phyloP scores from a whole-genome alignment of 2,888 invertebrate genomes.

The Rhagonycha fulva region DNA sequence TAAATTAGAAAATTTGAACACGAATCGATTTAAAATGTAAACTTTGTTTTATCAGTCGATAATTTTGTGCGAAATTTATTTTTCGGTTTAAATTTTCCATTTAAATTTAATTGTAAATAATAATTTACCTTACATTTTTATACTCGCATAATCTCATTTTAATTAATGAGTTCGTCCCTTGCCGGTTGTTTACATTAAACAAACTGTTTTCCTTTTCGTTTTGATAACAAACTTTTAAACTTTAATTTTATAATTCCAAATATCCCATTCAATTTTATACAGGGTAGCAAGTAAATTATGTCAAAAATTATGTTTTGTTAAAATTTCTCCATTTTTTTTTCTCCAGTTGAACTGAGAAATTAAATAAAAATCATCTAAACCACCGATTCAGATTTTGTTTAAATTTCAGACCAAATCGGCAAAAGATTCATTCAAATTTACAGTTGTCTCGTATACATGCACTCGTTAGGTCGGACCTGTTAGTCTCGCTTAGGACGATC shows the following conservation, averaged over 20 bases:
- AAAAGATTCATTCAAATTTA: too few species aligned
- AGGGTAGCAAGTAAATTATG: not conserved
- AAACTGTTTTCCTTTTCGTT: not conserved
- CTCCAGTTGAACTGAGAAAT: too few species aligned
- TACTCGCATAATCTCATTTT: not conserved
- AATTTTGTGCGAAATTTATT: not conserved
- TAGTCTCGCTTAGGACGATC: too few species aligned
- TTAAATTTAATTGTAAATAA: not conserved
- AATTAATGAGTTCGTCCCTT: not conserved
- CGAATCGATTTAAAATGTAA: too few species aligned
- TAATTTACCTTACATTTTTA: not conserved
- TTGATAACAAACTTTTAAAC: not conserved
- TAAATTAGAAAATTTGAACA: not conserved
- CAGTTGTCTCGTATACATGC: too few species aligned
- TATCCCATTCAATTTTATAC: not conserved
- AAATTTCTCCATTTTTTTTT: too few species aligned
- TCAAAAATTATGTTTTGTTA: too few species aligned
- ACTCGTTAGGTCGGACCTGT: too few species aligned
- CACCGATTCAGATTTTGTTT: too few species aligned
- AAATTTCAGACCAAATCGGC: too few species aligned
- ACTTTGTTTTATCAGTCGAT: not conserved
- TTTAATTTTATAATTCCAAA: not conserved
- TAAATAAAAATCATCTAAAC: too few species aligned
- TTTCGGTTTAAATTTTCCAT: not conserved
- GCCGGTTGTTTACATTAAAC: not conserved